These are phyloP conservation scores for Zaprionus lineosus DNA, from an alignment of 2,888 invertebrate species.

Conservation along the genomic window DNA sequence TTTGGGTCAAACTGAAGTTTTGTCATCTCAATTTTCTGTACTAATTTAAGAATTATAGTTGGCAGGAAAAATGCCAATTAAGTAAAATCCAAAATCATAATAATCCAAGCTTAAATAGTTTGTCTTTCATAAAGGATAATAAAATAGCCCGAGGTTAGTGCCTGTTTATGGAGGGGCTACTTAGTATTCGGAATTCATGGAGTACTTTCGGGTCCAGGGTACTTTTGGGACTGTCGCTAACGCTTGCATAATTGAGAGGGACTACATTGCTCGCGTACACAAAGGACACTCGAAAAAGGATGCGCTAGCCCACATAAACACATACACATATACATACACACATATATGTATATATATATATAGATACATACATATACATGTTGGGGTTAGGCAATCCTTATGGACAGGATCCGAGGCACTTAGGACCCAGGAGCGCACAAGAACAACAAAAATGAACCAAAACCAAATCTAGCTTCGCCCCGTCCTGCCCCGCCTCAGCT, in stretches of 20 bases:
- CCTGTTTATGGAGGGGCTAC: conserved; percentile 23
- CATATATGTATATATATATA: conserved; percentile 15
- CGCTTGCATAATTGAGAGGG: conserved; percentile 56
- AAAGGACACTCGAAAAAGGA: conserved; percentile 50
- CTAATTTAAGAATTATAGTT: no score
- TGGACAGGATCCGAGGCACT: conserved; percentile 33
- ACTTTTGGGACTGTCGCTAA: conserved; percentile 51
- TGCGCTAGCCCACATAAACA: conserved; percentile 18
- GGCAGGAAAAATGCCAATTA: no score
- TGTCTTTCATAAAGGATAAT: no score
- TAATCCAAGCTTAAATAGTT: no score
- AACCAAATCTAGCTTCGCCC: conserved; percentile 17
- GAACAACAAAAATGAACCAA: conserved; percentile 11
- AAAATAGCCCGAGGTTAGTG: neutral
- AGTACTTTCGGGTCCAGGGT: conserved; percentile 24
- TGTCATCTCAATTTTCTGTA: no score
- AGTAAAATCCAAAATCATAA: no score
- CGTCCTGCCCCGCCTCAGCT: neutral
- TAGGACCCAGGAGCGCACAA: conserved; percentile 26
- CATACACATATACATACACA: conserved; percentile 19
- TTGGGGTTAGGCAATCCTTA: conserved; percentile 7
- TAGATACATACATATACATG: conserved; percentile 2
- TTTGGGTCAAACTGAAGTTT: no score
- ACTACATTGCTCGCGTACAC: conserved; percentile 35
- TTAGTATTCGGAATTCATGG: conserved; percentile 19